These are phyloP conservation scores for Aphelocoma californica DNA, from an alignment of 2,797 vertebrate species.

Conservation along the genomic window DNA sequence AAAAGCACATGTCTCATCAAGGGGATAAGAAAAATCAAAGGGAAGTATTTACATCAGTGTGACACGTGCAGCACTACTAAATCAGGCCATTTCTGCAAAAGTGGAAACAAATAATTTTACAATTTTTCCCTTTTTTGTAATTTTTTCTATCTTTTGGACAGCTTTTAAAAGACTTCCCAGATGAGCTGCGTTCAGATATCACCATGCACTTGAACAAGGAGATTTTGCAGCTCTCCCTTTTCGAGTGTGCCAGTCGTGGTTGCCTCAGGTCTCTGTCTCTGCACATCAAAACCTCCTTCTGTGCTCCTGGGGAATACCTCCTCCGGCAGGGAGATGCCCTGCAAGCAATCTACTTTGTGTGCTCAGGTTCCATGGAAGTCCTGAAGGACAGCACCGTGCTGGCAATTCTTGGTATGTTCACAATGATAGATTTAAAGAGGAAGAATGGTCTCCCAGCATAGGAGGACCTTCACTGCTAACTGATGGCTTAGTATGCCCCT, in stretches of 20 bases:
- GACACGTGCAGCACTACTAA: not conserved
- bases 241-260: conserved; percentile 92
- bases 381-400: conserved; percentile 94
- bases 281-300: conserved; percentile 99
- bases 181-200: conserved; percentile 96
- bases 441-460: not conserved
- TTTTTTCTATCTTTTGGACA: conserved; percentile 56
- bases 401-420: conserved; percentile 90
- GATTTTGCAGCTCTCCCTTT: conserved; percentile 94
- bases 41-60: not conserved
- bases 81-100: not conserved
- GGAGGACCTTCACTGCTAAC: not conserved
- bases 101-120: not conserved
- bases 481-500: not conserved
- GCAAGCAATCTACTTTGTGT: conserved; percentile 97
- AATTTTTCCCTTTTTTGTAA: not conserved
- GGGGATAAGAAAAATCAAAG: not conserved
- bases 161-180: conserved; percentile 97
- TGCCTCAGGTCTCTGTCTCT: conserved; percentile 96
- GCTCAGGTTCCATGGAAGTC: conserved; percentile 98
- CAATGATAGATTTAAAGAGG: not conserved
- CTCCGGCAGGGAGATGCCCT: conserved; percentile 94
- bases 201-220: conserved; percentile 99
- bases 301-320: conserved; percentile 95
- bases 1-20: not conserved